Conservation (phyloP, 1,140 invertebrate species). For the Mamestra configurata region DNA sequence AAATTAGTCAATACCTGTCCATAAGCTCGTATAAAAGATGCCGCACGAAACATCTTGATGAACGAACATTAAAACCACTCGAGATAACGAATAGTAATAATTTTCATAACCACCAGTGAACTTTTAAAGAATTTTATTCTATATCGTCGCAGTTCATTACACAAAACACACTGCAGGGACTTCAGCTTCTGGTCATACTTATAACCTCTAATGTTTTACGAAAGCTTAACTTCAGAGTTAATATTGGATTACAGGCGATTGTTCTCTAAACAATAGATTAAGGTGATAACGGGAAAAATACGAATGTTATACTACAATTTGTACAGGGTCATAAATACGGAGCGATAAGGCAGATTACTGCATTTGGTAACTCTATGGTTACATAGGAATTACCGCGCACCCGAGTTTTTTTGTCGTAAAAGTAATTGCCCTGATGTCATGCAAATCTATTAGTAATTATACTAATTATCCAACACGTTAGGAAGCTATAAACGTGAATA, state of each 20-base stretch:
- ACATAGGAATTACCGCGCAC: background rate
- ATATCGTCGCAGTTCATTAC: slow-evolving; percentile 16
- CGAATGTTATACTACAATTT: slow-evolving; percentile 75
- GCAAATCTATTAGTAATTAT: background rate
- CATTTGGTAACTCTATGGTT: slow-evolving; percentile 49
- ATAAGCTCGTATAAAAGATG: slow-evolving; percentile 77
- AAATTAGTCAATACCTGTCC: slow-evolving; percentile 68
- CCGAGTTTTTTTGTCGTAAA: background rate
- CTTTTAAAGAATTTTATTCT: slow-evolving; percentile 8
- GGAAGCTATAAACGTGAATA: slow-evolving; percentile 14
- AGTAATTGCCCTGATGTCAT: background rate
- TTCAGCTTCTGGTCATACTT: slow-evolving; percentile 58
- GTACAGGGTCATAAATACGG: slow-evolving; percentile 70
- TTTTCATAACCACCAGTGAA: slow-evolving; percentile 43
- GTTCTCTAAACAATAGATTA: slow-evolving; percentile 71
- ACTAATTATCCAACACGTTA: background rate
- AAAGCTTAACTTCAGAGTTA: slow-evolving; percentile 66
- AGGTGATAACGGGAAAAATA: slow-evolving; percentile 69
- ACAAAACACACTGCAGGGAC: slow-evolving; percentile 28
- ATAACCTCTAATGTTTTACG: slow-evolving; percentile 65
- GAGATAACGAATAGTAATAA: slow-evolving; percentile 14
- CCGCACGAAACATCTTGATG: slow-evolving; percentile 75
- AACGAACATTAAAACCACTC: slow-evolving; percentile 31
- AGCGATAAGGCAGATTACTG: slow-evolving; percentile 69
- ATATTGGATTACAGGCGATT: slow-evolving; percentile 66